A percentile compares a stretch with the other conserved stretches of the same genome.
phyloP scores from a whole-genome alignment of 2,888 invertebrate species.

The Imbricaverruca yamaguchii region DNA sequence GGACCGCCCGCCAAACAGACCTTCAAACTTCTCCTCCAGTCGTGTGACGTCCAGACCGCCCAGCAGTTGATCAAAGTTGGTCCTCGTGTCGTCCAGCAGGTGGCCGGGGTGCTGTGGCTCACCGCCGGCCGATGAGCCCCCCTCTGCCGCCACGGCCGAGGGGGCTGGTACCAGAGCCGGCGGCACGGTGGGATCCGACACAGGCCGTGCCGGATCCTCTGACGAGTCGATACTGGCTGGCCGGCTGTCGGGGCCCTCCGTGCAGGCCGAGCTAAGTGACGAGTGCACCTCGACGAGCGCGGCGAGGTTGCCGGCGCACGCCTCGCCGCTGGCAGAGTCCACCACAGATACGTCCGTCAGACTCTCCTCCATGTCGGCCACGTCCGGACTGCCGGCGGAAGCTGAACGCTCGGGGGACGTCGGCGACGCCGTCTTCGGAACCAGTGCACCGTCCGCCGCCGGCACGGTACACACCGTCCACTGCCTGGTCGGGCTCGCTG shows the following conservation, averaged over 20 bases:
- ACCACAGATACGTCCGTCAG: conserved; percentile 24
- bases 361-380: conserved; percentile 22
- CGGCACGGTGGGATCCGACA: too few species aligned
- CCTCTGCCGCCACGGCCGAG: too few species aligned
- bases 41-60: not conserved
- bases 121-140: too few species aligned
- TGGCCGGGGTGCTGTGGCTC: not conserved
- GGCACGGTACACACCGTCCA: conserved; percentile 16
- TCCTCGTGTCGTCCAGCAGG: conserved; percentile 28
- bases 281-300: conserved; percentile 24
- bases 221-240: conserved; percentile 25
- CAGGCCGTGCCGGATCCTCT: conserved; percentile 14
- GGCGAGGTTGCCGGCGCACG: conserved; percentile 24
- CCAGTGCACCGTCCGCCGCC: not conserved
- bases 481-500: conserved; percentile 18
- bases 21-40: not conserved
- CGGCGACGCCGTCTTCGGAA: conserved; percentile 24
- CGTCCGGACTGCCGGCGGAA: not conserved
- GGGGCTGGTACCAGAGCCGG: conserved; percentile 27
- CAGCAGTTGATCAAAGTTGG: conserved; percentile 16
- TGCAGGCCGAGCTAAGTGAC: conserved; percentile 28
- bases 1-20: not conserved
- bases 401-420: not conserved
- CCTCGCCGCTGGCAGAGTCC: conserved; percentile 28
- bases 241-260: conserved; percentile 31